Percentiles rank a stretch among this genome's conserved stretches.
These are phyloP conservation scores for Dorcus hopei DNA, from an alignment of 2,888 invertebrate species.

Conservation along the genomic window DNA sequence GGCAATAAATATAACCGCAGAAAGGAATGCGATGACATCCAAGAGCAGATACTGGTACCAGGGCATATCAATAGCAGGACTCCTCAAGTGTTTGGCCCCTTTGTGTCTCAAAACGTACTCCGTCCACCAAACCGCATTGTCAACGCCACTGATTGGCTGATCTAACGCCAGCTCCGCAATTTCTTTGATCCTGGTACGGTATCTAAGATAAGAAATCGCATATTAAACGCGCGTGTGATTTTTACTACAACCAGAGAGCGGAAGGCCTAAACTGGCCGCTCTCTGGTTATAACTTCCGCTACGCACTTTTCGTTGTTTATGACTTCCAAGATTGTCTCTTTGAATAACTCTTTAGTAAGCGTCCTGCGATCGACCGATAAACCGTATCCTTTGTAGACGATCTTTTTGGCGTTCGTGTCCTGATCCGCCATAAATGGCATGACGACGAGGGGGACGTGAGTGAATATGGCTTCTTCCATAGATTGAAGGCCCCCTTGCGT, in stretches of 20 bases:
- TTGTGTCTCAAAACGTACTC: conserved; percentile 23
- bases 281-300: neutral
- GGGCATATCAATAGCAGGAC: conserved; percentile 15
- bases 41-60: conserved; percentile 20
- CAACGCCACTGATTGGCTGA: conserved; percentile 18
- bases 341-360: conserved; percentile 15
- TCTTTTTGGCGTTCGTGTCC: conserved; percentile 21
- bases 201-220: conserved; percentile 1
- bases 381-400: conserved; percentile 13
- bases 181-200: conserved; percentile 6
- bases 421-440: conserved; percentile 47
- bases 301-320: conserved; percentile 22
- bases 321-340: conserved; percentile 19
- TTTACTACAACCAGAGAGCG: too few species aligned
- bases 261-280: too few species aligned
- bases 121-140: conserved; percentile 22
- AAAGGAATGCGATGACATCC: conserved; percentile 14
- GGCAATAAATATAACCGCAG: neutral
- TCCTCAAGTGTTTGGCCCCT: conserved; percentile 17
- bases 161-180: conserved; percentile 18
- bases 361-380: conserved; percentile 11
- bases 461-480: conserved; percentile 47
- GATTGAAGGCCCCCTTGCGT: conserved; percentile 52
- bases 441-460: conserved; percentile 47
- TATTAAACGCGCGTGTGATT: neutral